A percentile compares a stretch with the other conserved stretches of the same genome.
phyloP scores from a whole-genome alignment of 2,113 vertebrate species.

The Grantiella picta region DNA sequence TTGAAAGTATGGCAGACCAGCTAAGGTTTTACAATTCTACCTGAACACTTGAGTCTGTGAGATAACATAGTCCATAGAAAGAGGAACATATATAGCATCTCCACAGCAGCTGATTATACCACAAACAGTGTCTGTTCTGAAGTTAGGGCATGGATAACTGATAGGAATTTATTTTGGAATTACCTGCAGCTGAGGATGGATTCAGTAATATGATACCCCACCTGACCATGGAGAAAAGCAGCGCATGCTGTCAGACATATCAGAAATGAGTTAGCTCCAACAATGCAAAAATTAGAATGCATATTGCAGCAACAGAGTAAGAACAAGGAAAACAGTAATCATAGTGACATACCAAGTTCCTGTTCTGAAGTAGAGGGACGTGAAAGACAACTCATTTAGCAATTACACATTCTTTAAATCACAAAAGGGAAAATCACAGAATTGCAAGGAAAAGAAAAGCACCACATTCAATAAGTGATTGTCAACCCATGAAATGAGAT shows the following conservation, averaged over 20 bases:
- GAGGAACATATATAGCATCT: background rate
- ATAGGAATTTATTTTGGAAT: background rate
- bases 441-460: background rate
- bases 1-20: background rate
- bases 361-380: background rate
- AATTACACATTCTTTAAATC: conserved; percentile 1
- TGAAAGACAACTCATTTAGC: background rate
- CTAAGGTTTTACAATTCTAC: background rate
- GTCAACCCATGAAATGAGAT: background rate
- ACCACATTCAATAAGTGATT: background rate
- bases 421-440: background rate
- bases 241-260: background rate
- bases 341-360: background rate
- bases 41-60: background rate
- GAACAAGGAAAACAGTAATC: background rate
- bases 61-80: background rate
- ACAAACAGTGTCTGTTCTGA: background rate
- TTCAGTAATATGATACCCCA: background rate
- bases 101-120: background rate
- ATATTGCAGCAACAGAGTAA: background rate
- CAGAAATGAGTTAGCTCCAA: background rate
- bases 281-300: background rate
- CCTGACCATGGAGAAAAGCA: background rate
- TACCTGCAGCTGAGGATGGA: background rate
- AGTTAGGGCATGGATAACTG: background rate